These are phyloP conservation scores for Cariama cristata DNA, from an alignment of 2,113 vertebrate genomes.

Conservation along the genomic window DNA sequence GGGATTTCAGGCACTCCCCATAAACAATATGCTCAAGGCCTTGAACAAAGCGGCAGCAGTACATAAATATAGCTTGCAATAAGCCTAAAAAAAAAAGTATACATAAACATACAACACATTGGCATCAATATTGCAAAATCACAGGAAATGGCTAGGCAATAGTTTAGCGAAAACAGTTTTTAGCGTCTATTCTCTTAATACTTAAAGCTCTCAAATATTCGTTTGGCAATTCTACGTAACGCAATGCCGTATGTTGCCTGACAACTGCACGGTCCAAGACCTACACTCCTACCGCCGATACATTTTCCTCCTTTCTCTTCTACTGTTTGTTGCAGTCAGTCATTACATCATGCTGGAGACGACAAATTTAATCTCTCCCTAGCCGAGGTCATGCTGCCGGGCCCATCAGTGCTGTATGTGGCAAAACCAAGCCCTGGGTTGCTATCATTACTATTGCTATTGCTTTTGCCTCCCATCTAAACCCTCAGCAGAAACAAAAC, in stretches of 20 bases:
- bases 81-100: background rate
- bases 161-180: background rate
- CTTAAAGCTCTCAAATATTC: background rate
- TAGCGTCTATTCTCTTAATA: background rate
- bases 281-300: rapidly evolving
- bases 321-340: background rate
- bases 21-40: constrained; percentile 6
- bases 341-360: background rate
- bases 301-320: background rate
- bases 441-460: background rate
- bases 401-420: background rate
- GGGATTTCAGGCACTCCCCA: background rate
- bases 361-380: constrained; percentile 1
- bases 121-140: background rate
- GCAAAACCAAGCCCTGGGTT: background rate
- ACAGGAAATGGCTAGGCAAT: background rate
- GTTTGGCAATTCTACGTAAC: background rate
- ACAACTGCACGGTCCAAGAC: background rate
- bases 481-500: background rate
- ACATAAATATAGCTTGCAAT: constrained; percentile 19
- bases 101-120: background rate
- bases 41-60: background rate
- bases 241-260: rapidly evolving
- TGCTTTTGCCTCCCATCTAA: background rate
- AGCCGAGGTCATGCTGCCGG: constrained; percentile 1